Evolutionary conservation across 1,140 invertebrate species (phyloP).

Genomic region (Mercenaria mercenaria): DNA sequence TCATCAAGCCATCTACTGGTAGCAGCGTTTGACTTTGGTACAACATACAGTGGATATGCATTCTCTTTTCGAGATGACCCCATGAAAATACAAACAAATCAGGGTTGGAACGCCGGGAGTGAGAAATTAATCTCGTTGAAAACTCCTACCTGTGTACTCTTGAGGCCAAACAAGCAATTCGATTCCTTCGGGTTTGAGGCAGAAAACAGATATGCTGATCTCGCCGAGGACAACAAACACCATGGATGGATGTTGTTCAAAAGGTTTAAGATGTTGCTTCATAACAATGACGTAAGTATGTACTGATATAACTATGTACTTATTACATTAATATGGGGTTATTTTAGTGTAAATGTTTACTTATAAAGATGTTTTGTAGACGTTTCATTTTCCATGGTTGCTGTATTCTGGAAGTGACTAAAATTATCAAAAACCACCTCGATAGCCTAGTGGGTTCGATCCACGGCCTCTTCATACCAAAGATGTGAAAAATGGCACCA

Average conservation of each 20-base stretch:
- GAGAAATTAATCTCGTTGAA: slow-evolving; percentile 8
- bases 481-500: too few relatives aligned
- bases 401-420: too few relatives aligned
- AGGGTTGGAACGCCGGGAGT: not conserved
- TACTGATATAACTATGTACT: not conserved
- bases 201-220: slow-evolving; percentile 35
- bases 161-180: slow-evolving; percentile 21
- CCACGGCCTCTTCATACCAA: too few relatives aligned
- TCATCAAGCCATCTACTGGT: not conserved
- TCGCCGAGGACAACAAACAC: slow-evolving; percentile 13
- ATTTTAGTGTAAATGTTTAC: not conserved
- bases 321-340: not conserved
- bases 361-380: too few relatives aligned
- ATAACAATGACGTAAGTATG: slow-evolving; percentile 11
- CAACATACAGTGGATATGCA: slow-evolving; percentile 49
- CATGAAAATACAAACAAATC: slow-evolving; percentile 34
- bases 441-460: too few relatives aligned
- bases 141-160: slow-evolving; percentile 24
- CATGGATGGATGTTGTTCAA: slow-evolving; percentile 24
- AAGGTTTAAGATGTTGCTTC: slow-evolving; percentile 53
- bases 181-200: slow-evolving; percentile 50
- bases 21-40: slow-evolving; percentile 27
- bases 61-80: slow-evolving; percentile 31
- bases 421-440: too few relatives aligned
- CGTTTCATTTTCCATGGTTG: too few relatives aligned